These are phyloP conservation scores for Paramormyrops hopkinsi DNA, from an alignment of 2,797 vertebrate genomes.

Conservation along the genomic window DNA sequence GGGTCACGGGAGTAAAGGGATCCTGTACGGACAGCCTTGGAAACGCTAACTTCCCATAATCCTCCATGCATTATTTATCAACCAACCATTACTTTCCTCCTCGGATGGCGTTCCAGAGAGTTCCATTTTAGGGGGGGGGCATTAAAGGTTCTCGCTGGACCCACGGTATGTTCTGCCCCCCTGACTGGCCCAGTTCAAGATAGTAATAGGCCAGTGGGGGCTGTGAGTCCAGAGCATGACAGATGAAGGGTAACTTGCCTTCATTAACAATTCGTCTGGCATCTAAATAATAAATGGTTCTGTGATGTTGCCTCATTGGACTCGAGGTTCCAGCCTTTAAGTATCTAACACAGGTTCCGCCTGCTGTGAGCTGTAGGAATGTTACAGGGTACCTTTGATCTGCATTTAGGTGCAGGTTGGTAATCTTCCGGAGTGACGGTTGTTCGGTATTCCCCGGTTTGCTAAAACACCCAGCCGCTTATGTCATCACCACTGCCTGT, in stretches of 20 bases:
- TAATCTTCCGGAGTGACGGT: not conserved
- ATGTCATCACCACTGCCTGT: not conserved
- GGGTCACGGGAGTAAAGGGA: not conserved
- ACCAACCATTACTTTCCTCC: slow-evolving; percentile 6
- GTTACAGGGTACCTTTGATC: not conserved
- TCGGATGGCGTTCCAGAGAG: not conserved
- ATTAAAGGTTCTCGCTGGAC: not conserved
- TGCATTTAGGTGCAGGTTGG: not conserved
- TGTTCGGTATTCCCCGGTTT: not conserved
- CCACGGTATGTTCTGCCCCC: not conserved
- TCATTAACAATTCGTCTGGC: not conserved
- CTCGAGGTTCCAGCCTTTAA: not conserved
- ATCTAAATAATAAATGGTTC: not conserved
- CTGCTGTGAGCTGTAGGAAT: not conserved
- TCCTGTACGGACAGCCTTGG: not conserved
- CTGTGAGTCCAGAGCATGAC: not conserved
- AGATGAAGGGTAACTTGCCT: not conserved
- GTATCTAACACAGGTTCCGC: not conserved
- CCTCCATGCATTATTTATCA: slow-evolving; percentile 12
- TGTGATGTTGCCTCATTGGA: not conserved
- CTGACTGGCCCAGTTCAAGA: not conserved
- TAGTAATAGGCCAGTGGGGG: not conserved
- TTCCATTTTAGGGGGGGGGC: not conserved
- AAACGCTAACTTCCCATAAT: slow-evolving; percentile 12
- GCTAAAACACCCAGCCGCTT: not conserved